These are phyloP conservation scores for Drosophila sordidapex DNA, from an alignment of 2,888 invertebrate genomes.

Conservation along the genomic window DNA sequence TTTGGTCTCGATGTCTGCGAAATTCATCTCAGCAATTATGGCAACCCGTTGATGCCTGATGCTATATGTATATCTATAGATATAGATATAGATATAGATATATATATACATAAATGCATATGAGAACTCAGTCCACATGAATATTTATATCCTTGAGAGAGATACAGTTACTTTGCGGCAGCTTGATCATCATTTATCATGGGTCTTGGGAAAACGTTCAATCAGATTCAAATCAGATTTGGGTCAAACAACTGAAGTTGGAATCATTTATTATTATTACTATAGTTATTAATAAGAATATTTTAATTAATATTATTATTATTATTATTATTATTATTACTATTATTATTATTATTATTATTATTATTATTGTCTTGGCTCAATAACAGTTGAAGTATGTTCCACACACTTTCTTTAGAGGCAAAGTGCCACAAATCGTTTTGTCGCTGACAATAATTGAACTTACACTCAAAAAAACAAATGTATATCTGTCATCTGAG, in stretches of 20 bases:
- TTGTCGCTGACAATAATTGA: not conserved
- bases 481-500: not conserved
- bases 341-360: not conserved
- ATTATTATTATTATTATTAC: not conserved
- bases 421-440: not conserved
- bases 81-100: not conserved
- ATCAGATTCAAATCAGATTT: too few relatives aligned
- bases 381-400: not conserved
- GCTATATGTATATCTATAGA: constrained; percentile 15
- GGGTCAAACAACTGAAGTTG: not conserved
- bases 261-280: too few relatives aligned
- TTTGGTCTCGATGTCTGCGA: constrained; percentile 12
- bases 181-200: constrained; percentile 8
- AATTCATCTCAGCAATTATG: constrained; percentile 48
- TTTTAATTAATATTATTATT: not conserved
- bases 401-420: not conserved
- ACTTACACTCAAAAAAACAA: not conserved
- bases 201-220: not conserved
- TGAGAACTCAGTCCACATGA: not conserved
- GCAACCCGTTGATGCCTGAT: constrained; percentile 46
- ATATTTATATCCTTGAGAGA: not conserved
- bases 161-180: not conserved
- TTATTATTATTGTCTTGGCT: not conserved
- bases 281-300: too few relatives aligned
- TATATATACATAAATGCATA: not conserved